These are phyloP conservation scores for Rafetus swinhoei DNA, from an alignment of 2,113 vertebrate genomes.

Conservation along the genomic window DNA sequence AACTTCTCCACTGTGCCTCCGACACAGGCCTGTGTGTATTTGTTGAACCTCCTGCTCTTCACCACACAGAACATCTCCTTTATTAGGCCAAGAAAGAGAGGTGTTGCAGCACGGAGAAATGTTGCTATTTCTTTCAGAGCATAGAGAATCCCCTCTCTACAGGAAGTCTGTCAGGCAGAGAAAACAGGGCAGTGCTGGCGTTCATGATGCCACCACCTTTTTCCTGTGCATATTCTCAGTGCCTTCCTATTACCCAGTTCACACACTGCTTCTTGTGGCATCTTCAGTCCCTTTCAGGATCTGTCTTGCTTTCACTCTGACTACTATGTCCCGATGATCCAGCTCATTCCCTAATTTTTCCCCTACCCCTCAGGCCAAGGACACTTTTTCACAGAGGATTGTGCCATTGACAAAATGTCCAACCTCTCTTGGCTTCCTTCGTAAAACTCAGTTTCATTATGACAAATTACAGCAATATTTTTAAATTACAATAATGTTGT, in stretches of 20 bases:
- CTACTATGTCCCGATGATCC: not conserved
- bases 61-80: not conserved
- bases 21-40: not conserved
- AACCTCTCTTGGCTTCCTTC: not conserved
- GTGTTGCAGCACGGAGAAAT: not conserved
- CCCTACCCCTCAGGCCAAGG: not conserved
- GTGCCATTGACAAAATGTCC: not conserved
- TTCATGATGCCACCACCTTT: too few relatives aligned
- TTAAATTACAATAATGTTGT: not conserved
- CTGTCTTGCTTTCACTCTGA: not conserved
- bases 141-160: too few relatives aligned
- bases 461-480: not conserved
- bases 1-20: not conserved
- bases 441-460: not conserved
- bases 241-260: not conserved
- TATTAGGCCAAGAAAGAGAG: not conserved
- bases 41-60: not conserved
- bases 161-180: too few relatives aligned
- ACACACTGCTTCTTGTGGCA: not conserved
- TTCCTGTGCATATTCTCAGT: too few relatives aligned
- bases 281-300: not conserved
- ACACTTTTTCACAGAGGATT: not conserved
- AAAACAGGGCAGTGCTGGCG: too few relatives aligned
- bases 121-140: too few relatives aligned
- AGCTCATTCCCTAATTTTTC: not conserved